These are phyloP conservation scores for Lophochroa leadbeateri DNA, from an alignment of 2,113 vertebrate species.

Conservation along the genomic window DNA sequence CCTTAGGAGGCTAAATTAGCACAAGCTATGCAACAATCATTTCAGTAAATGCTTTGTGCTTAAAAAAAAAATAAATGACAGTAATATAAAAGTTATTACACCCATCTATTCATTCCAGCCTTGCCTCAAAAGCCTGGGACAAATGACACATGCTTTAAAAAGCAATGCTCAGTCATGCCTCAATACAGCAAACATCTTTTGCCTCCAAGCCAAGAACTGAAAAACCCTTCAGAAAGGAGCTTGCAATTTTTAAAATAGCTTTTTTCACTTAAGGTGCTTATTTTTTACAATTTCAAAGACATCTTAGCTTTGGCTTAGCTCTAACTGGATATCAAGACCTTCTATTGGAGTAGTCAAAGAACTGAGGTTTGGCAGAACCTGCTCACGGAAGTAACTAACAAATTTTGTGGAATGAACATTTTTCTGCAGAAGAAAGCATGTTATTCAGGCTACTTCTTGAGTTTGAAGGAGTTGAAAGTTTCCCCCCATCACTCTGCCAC, in stretches of 20 bases:
- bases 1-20: constrained; percentile 3
- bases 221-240: not conserved
- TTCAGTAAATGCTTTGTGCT: constrained; percentile 1
- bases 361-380: constrained; percentile 92
- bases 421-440: constrained; percentile 80
- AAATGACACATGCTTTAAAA: not conserved
- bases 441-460: not conserved
- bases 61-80: not conserved
- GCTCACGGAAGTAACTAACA: constrained; percentile 95
- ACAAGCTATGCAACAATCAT: not conserved
- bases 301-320: constrained; percentile 78
- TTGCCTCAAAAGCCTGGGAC: not conserved
- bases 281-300: not conserved
- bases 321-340: constrained; percentile 93
- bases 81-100: not conserved
- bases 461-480: not conserved
- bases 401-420: constrained; percentile 98
- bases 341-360: constrained; percentile 89
- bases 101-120: not conserved
- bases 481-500: not conserved
- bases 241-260: not conserved
- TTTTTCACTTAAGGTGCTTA: not conserved
- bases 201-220: not conserved
- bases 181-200: not conserved
- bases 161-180: not conserved